A percentile compares a stretch with the other conserved stretches of the same genome.
phyloP scores from a whole-genome alignment of 2,888 invertebrate species.

The Sepiola atlantica region DNA sequence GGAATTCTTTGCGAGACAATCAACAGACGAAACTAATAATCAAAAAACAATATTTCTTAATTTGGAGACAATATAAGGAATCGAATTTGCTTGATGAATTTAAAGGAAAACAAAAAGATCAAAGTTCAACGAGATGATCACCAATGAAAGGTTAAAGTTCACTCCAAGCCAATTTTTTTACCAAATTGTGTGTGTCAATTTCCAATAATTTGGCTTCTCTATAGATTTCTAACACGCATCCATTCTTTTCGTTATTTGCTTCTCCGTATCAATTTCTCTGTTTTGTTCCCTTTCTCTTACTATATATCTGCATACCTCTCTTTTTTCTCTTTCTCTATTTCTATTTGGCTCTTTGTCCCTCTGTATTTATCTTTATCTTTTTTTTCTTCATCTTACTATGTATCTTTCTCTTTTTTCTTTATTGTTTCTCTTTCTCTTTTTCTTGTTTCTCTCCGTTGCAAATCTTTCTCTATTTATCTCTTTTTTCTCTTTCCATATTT shows the following conservation, averaged over 20 bases:
- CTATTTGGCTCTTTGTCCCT: neutral
- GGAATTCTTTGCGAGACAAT: neutral
- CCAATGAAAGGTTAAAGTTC: neutral
- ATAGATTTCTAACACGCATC: neutral
- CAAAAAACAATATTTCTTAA: neutral
- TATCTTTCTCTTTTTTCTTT: too few species aligned
- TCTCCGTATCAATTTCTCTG: too few species aligned
- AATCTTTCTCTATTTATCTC: too few species aligned
- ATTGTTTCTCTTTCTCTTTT: too few species aligned
- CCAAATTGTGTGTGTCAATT: neutral
- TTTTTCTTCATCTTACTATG: too few species aligned
- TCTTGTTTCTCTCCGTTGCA: too few species aligned
- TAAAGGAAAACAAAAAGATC: neutral
- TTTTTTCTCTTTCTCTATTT: too few species aligned
- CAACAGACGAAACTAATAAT: neutral
- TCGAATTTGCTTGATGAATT: neutral
- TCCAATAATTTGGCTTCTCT: neutral
- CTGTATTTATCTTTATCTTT: too few species aligned
- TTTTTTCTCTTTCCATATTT: too few species aligned
- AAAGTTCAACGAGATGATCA: neutral
- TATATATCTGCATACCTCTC: too few species aligned
- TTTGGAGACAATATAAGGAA: neutral
- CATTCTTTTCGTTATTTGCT: too few species aligned
- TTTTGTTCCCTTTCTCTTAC: too few species aligned
- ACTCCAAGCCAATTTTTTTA: neutral